Evolutionary conservation across 2,797 vertebrate genomes (phyloP).

Genomic region (Protonibea diacanthus): DNA sequence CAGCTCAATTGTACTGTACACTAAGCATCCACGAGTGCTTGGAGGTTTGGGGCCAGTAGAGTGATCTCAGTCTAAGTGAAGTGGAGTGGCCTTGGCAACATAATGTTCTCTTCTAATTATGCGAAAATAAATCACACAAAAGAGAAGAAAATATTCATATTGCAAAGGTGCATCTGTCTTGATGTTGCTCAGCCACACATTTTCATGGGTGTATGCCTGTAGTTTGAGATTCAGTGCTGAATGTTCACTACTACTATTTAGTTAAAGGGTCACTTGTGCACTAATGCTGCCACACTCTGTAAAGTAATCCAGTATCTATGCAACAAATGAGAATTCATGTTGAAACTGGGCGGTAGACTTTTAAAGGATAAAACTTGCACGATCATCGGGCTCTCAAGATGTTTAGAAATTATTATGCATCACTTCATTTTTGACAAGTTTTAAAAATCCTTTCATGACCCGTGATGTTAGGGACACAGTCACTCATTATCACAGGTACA

Average conservation of each 20-base stretch:
- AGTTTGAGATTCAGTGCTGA: not conserved
- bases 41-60: slow-evolving; percentile 38
- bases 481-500: not conserved
- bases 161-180: not conserved
- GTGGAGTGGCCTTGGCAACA: slow-evolving; percentile 29
- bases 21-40: slow-evolving; percentile 45
- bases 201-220: not conserved
- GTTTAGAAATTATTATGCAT: not conserved
- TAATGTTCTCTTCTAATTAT: not conserved
- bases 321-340: not conserved
- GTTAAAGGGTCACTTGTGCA: no score
- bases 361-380: not conserved
- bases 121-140: slow-evolving; percentile 1
- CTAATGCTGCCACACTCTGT: no score
- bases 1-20: slow-evolving; percentile 66
- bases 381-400: not conserved
- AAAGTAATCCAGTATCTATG: no score
- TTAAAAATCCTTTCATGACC: not conserved
- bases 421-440: not conserved
- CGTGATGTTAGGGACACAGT: not conserved
- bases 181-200: not conserved
- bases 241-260: no score
- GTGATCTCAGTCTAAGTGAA: slow-evolving; percentile 39
- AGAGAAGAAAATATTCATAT: not conserved
- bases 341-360: not conserved